phyloP scores from a whole-genome alignment of 2,113 vertebrate genomes.

The Accipiter virgatus region DNA sequence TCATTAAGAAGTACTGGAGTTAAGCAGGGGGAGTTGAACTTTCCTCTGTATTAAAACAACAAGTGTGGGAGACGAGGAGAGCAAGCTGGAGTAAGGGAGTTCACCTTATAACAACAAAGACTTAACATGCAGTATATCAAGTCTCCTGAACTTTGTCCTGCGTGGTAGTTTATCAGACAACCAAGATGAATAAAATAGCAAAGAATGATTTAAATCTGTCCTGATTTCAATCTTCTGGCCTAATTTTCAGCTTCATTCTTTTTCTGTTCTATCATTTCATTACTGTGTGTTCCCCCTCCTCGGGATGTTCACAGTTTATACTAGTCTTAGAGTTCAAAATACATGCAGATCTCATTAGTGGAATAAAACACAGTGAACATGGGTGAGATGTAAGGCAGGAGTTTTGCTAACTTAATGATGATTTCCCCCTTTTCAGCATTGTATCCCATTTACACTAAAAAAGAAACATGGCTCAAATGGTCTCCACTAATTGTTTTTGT shows the following conservation, averaged over 20 bases:
- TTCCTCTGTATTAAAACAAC: conserved; percentile 73
- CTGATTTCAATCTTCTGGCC: conserved; percentile 45
- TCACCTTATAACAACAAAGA: conserved; percentile 54
- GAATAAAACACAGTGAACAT: background rate
- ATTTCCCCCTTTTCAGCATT: background rate
- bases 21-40: conserved; percentile 66
- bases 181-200: conserved; percentile 30
- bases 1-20: conserved; percentile 66
- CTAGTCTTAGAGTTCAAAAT: background rate
- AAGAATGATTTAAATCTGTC: background rate
- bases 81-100: conserved; percentile 29
- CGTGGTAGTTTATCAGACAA: conserved; percentile 56
- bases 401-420: background rate
- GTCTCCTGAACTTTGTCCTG: conserved; percentile 53
- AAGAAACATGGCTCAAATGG: background rate
- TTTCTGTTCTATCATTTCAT: background rate
- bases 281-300: background rate
- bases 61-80: conserved; percentile 64
- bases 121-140: conserved; percentile 50
- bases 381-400: background rate
- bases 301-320: background rate
- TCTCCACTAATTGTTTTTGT: background rate
- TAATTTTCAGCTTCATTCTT: conserved; percentile 36
- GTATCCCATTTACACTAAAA: background rate
- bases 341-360: background rate